Evolutionary conservation across 2,888 invertebrate genomes (phyloP).

Genomic region (Caenorhabditis doughertyi): DNA sequence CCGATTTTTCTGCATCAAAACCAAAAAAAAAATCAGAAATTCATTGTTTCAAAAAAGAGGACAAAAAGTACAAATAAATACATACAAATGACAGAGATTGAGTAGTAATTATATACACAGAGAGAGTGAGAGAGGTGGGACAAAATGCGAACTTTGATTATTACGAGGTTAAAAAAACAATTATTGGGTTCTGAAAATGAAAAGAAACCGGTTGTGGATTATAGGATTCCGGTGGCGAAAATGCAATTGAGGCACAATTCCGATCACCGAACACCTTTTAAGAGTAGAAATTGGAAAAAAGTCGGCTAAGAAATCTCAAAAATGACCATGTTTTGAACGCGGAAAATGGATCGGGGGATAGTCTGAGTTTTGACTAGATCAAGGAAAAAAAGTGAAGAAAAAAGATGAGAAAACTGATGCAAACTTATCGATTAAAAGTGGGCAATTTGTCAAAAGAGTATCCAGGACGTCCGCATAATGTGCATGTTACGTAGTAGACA

Average conservation of each 20-base stretch:
- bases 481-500: slow-evolving; percentile 80
- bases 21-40: no score
- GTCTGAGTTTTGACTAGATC: slow-evolving; percentile 9
- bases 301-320: slow-evolving; percentile 41
- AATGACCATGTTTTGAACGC: slow-evolving; percentile 20
- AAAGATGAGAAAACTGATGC: background rate
- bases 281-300: background rate
- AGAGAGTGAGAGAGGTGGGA: background rate
- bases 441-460: slow-evolving; percentile 81
- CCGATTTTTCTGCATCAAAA: no score
- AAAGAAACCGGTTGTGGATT: slow-evolving; percentile 8
- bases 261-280: background rate
- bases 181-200: slow-evolving; percentile 6
- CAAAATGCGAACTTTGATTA: slow-evolving; percentile 48
- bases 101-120: slow-evolving; percentile 16
- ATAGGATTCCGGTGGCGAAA: background rate
- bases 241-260: background rate
- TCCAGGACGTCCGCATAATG: slow-evolving; percentile 79
- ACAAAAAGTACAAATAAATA: slow-evolving; percentile 40
- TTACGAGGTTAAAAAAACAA: slow-evolving; percentile 14
- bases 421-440: slow-evolving; percentile 74
- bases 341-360: background rate
- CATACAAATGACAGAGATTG: slow-evolving; percentile 50
- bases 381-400: background rate
- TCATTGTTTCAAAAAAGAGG: background rate